These are phyloP conservation scores for Zaprionus bogoriensis DNA, from an alignment of 2,888 invertebrate species.

Conservation along the genomic window DNA sequence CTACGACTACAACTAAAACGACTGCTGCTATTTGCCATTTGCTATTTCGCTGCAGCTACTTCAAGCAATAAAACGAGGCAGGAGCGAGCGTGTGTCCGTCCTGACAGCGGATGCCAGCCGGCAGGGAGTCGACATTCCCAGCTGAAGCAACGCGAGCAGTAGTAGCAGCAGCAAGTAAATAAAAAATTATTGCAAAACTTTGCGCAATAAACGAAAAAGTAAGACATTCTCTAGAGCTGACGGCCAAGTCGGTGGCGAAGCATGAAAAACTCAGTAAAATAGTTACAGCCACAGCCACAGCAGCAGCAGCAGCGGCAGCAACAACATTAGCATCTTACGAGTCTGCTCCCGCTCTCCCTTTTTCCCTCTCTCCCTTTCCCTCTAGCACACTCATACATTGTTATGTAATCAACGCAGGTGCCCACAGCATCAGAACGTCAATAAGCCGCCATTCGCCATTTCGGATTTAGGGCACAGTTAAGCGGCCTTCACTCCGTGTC, in stretches of 20 bases:
- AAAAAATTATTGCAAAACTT: slow-evolving; percentile 76
- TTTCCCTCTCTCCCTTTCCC: background rate
- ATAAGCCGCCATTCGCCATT: slow-evolving; percentile 38
- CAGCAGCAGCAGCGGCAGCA: too few species aligned
- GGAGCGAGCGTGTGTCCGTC: slow-evolving; percentile 1
- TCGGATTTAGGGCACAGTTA: slow-evolving; percentile 58
- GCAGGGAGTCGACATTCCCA: slow-evolving; percentile 25
- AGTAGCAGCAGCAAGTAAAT: slow-evolving; percentile 55
- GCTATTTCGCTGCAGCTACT: slow-evolving; percentile 49
- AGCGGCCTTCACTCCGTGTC: slow-evolving; percentile 28
- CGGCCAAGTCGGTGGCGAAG: slow-evolving; percentile 49
- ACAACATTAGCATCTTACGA: slow-evolving; percentile 28
- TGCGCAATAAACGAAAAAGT: slow-evolving; percentile 73
- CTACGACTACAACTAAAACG: too few species aligned
- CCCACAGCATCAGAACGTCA: slow-evolving; percentile 31
- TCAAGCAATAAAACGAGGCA: slow-evolving; percentile 59
- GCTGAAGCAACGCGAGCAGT: slow-evolving; percentile 17
- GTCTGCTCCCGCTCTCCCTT: background rate
- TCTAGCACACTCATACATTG: slow-evolving; percentile 35
- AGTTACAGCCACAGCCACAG: slow-evolving; percentile 49
- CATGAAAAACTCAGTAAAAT: slow-evolving; percentile 72
- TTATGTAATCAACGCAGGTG: slow-evolving; percentile 69
- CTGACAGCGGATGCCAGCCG: slow-evolving; percentile 5
- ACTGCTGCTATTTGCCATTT: slow-evolving; percentile 30
- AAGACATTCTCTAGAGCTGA: slow-evolving; percentile 57